Base-by-base conservation (phyloP, 2,888 invertebrate species). In the Spodoptera littoralis region DNA sequence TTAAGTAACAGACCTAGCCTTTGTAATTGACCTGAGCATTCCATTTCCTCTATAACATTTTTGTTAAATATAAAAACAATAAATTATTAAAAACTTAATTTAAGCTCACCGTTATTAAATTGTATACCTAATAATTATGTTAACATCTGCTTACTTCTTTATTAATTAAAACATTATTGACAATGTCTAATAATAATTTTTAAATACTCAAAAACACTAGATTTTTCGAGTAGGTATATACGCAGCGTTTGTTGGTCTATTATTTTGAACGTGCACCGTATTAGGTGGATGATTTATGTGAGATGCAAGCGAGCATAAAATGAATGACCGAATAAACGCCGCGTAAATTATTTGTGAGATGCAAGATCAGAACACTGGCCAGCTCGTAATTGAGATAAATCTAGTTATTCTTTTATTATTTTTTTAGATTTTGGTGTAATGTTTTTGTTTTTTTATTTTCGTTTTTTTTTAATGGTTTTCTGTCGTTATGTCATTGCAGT, bases 231-330 rank as follows among this genome's bases (percentile, higher is more conserved):
- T 70, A 62, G 18, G 18, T 18, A 69, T 71, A 61, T 54, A 51
- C 70, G 18, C 65, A 71, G 56, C 53, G 46, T 36, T 72, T 73
- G 50, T 65, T 60, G 65, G 62, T 73, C 63, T 71, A 56, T 74
- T 66, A 65, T 76, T 71, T 72, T 42, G 42, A 57, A 65, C 60
- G 54, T 68, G 63, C 52, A 76, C 60, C 58, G n/a, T 46, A 65
- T 62, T 68, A 64, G 47, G 50, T 71, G 67, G 60, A 65, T 75
- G 72, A 79, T 77, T 63, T 66, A 78, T 77, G 72, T 36, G 59
- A 41, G 52, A 73, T 60, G 76, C 52, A 60, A 64, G 70, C 64
- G 50, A 63, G 58, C 73, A 66, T 66, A 57, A 69, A 66, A 70
- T 56, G 22, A 47, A 46, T 43, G 43, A 62, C 51, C 53, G 54